Evolutionary conservation across 2,888 invertebrate genomes (phyloP).

Genomic region (Netelia melanura): DNA sequence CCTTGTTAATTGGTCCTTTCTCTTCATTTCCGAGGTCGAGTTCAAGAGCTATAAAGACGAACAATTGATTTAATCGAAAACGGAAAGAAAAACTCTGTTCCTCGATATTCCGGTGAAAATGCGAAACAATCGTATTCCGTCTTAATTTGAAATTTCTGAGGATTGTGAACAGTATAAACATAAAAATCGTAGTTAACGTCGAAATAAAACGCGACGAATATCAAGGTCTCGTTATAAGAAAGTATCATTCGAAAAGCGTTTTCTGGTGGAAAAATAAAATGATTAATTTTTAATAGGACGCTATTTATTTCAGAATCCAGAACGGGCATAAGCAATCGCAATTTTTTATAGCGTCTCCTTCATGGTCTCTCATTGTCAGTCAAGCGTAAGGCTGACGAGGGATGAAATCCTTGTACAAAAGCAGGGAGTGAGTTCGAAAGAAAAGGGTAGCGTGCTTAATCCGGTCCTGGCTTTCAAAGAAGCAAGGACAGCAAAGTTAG

Average conservation of each 20-base stretch:
- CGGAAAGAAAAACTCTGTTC: constrained; percentile 21
- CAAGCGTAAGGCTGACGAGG: not conserved
- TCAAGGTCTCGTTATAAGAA: not conserved
- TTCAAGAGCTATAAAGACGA: constrained; percentile 34
- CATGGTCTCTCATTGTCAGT: not conserved
- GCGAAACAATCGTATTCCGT: constrained; percentile 3
- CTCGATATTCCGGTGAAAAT: not conserved
- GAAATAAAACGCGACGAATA: not conserved
- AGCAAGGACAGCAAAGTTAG: constrained; percentile 26
- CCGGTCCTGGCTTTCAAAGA: constrained; percentile 14
- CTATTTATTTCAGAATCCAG: not conserved
- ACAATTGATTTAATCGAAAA: constrained; percentile 55
- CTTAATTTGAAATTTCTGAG: not conserved
- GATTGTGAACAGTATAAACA: not conserved
- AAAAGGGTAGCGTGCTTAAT: constrained; percentile 25
- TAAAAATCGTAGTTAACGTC: not conserved
- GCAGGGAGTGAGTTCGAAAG: not conserved
- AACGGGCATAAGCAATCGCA: not conserved
- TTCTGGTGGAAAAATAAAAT: not conserved
- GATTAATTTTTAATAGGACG: not conserved
- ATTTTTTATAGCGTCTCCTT: not conserved
- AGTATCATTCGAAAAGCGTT: not conserved
- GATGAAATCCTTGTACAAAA: not conserved
- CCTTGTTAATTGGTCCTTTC: constrained; percentile 65
- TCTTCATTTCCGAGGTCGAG: constrained; percentile 53